Evolutionary conservation across 2,113 vertebrate species (phyloP).

Genomic region (Oxyura jamaicensis): DNA sequence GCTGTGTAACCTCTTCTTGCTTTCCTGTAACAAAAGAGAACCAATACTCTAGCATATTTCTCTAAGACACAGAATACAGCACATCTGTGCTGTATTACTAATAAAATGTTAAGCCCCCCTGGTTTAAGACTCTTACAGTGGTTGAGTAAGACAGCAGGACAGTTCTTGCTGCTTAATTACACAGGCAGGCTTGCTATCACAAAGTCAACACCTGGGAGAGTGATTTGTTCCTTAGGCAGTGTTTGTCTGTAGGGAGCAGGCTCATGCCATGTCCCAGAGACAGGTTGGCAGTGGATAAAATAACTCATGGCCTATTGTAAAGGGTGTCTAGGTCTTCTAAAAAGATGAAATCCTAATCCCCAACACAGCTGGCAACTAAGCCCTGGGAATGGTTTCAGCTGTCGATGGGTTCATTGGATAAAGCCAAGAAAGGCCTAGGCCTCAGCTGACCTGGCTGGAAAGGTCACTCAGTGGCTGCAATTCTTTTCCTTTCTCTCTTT

Average conservation of each 20-base stretch:
- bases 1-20: neutral
- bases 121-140: neutral
- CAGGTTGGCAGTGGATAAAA: neutral
- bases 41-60: neutral
- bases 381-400: neutral
- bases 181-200: accelerated
- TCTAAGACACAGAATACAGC: neutral
- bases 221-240: neutral
- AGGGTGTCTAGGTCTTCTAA: neutral
- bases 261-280: accelerated
- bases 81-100: neutral
- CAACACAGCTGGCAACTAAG: accelerated
- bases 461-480: neutral
- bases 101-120: too few species aligned
- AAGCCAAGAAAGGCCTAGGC: neutral
- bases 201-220: neutral
- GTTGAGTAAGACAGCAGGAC: neutral
- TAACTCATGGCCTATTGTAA: neutral
- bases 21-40: neutral
- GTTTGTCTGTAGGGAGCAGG: neutral
- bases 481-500: neutral
- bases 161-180: neutral
- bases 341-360: neutral
- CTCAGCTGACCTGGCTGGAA: neutral
- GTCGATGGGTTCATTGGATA: neutral